Base-by-base conservation (phyloP, 2,888 invertebrate species). In the Philaethria dido region DNA sequence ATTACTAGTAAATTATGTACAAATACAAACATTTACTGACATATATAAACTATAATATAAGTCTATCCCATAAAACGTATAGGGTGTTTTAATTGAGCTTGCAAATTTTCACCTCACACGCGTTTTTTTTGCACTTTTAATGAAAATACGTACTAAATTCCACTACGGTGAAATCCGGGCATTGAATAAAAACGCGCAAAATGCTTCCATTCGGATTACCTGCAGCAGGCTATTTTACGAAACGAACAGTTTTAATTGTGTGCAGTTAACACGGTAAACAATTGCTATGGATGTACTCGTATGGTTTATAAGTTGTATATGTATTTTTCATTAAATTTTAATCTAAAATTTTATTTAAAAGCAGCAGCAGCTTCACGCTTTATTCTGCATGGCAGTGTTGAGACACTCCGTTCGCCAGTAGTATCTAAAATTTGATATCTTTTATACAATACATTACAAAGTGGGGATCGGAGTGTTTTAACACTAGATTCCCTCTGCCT, bases 191-290 rank as follows among this genome's bases (percentile, higher is more conserved):
- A 64, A 57, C n/a, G 55, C 44, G 69, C 54, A 55, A 66, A 69
- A 69, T 50, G 60, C 42, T 66, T 52, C 65, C 62, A 64, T 64
- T 55, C 66, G 66, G 66, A 69, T 69, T 64, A 66, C 66, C 60
- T 42, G 48, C 62, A 54, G 66, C 66, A 44, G 62, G 63, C 54
- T 64, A 61, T 66, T 69, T 63, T 55, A 66, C 62, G 55, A 55
- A 69, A 66, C 62, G 63, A 59, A 69, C 66, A 44, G 66, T 64
- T 69, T 69, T 61, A 69, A 69, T 66, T 63, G 63, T 61, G 60
- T 55, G 52, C 54, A 47, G 66, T 69, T 65, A 50, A 65, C 63
- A 61, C 60, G 54, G 48, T 39, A 48, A 63, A 63, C 69, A 63
- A 66, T 66, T 69, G 60, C 50, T 52, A 54, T 36, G 44, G 42